phyloP scores from a whole-genome alignment of 2,797 vertebrate species.

The Sebastes oblongus region DNA sequence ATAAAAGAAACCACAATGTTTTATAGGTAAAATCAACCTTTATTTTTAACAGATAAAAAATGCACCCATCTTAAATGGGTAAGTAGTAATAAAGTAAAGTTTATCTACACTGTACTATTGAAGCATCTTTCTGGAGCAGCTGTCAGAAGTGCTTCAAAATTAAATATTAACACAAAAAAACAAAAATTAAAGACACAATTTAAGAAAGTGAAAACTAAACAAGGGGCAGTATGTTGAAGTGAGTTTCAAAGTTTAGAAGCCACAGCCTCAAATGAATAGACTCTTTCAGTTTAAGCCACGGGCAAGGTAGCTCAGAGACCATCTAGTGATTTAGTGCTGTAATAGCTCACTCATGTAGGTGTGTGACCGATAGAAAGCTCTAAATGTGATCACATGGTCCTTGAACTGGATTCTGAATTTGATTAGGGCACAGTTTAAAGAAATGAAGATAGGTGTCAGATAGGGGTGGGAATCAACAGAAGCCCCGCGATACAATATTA shows the following conservation, averaged over 20 bases:
- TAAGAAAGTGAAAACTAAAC: not conserved
- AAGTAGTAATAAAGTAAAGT: not conserved
- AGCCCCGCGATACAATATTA: no score
- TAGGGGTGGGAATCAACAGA: no score
- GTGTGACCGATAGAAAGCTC: not conserved
- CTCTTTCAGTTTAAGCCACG: not conserved
- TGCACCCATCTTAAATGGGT: not conserved
- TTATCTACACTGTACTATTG: not conserved
- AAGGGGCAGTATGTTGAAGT: no score
- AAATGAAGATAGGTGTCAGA: not conserved
- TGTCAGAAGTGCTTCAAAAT: not conserved
- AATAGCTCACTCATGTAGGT: not conserved
- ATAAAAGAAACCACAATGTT: not conserved
- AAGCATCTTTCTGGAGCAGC: not conserved
- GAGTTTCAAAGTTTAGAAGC: not conserved
- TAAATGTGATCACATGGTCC: not conserved
- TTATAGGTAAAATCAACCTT: not conserved
- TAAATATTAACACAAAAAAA: not conserved
- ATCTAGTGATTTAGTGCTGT: not conserved
- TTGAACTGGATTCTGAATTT: no score
- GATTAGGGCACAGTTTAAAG: no score
- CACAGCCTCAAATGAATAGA: not conserved
- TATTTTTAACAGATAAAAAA: not conserved
- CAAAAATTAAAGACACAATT: not conserved
- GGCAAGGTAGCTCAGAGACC: no score